These are phyloP conservation scores for Nymphalis urticae DNA, from an alignment of 2,888 invertebrate genomes.

Conservation along the genomic window DNA sequence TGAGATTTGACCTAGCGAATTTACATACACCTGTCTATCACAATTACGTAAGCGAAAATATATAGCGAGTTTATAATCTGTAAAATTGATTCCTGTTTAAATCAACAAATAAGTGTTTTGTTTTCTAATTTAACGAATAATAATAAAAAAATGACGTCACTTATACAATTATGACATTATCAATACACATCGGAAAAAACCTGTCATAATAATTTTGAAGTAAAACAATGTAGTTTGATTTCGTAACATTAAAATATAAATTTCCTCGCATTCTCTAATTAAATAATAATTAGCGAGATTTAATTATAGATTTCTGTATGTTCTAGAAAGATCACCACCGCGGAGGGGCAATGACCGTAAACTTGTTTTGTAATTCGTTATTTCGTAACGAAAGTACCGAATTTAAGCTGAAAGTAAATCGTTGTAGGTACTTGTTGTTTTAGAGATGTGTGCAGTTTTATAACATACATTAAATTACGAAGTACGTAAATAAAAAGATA, in stretches of 20 bases:
- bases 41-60: no score
- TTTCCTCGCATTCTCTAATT: conserved; percentile 10
- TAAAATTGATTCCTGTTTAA: background rate
- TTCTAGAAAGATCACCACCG: conserved; percentile 34
- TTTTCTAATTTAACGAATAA: background rate
- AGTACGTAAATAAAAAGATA: background rate
- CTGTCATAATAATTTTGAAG: background rate
- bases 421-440: conserved; percentile 12
- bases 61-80: no score
- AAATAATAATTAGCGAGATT: conserved; percentile 35
- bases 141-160: no score
- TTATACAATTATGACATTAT: no score
- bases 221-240: background rate
- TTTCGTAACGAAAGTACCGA: conserved; percentile 38
- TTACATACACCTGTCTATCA: no score
- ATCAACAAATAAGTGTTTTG: background rate
- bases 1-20: no score
- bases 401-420: conserved; percentile 27
- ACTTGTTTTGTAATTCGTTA: conserved; percentile 42
- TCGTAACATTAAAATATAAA: background rate
- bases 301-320: conserved; percentile 37
- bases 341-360: conserved; percentile 43
- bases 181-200: no score
- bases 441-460: background rate
- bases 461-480: background rate